These are phyloP conservation scores for Cistogaster globosa DNA, from an alignment of 2,888 invertebrate genomes.

Conservation along the genomic window DNA sequence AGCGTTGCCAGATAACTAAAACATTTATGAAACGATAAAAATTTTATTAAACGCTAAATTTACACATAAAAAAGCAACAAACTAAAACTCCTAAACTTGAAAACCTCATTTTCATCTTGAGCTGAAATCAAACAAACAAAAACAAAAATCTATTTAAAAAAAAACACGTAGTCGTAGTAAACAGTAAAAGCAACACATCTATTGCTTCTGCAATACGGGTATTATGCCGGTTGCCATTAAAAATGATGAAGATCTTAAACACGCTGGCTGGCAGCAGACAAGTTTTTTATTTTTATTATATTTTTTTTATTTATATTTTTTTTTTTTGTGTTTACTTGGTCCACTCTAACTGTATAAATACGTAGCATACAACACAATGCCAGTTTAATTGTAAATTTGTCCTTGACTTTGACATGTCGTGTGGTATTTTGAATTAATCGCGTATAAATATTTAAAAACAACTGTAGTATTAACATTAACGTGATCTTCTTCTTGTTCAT, in stretches of 20 bases:
- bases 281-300: slow-evolving; percentile 9
- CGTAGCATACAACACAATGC: slow-evolving; percentile 73
- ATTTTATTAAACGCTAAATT: background rate
- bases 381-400: slow-evolving; percentile 81
- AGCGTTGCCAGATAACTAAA: too few relatives aligned
- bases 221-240: slow-evolving; percentile 58
- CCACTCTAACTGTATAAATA: slow-evolving; percentile 74
- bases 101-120: slow-evolving; percentile 25
- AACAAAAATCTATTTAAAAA: background rate
- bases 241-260: slow-evolving; percentile 52
- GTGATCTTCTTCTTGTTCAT: slow-evolving; percentile 22
- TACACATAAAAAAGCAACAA: background rate
- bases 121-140: background rate
- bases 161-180: slow-evolving; percentile 1
- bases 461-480: background rate
- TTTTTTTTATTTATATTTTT: background rate
- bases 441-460: background rate
- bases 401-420: slow-evolving; percentile 80
- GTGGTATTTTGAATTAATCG: slow-evolving; percentile 30
- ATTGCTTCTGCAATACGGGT: slow-evolving; percentile 16
- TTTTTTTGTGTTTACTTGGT: background rate
- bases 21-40: too few relatives aligned
- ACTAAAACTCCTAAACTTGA: background rate
- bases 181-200: slow-evolving; percentile 8
- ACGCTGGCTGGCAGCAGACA: slow-evolving; percentile 24